These are phyloP conservation scores for Rattus norvegicus DNA, from an alignment of 2,113 vertebrate genomes.

Conservation along the genomic window GRCr8 NC_086023.1:142097001-142097500, in stretches of 20 bases:
- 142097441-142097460: background rate
- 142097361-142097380: background rate
- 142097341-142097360: background rate
- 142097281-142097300: background rate
- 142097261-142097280: background rate
- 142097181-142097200: background rate
- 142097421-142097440: background rate
- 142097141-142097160: background rate
- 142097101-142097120: background rate
- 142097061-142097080: background rate
- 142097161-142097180: background rate
- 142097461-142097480: background rate
- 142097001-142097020: background rate
- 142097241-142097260: background rate
- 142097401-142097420: background rate
- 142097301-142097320: background rate
- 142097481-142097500: background rate
- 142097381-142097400: background rate
- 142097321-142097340: background rate
- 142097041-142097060: background rate
- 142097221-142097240: background rate
- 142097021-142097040: background rate
- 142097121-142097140: background rate
- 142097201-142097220: background rate
- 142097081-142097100: background rate